phyloP scores from a whole-genome alignment of 2,113 vertebrate genomes.

The Corythornis cristatus region DNA sequence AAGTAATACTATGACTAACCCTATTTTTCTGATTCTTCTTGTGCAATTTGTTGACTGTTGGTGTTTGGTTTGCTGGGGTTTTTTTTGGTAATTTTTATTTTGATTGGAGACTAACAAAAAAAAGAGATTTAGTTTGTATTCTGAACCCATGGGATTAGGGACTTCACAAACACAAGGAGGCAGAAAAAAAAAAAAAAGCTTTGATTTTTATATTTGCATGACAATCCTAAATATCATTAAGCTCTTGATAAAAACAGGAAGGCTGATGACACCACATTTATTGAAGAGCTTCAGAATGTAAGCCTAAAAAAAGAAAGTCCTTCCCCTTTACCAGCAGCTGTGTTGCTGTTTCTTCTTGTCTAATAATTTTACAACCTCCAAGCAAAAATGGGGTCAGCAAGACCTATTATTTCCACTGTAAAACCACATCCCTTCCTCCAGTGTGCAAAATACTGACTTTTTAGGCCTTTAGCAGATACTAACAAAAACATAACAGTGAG shows the following conservation, averaged over 20 bases:
- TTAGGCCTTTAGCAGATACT: not conserved
- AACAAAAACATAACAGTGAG: not conserved
- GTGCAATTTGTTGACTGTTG: not conserved
- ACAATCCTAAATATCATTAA: conserved; percentile 8
- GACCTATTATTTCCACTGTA: not conserved
- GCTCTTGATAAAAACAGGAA: not conserved
- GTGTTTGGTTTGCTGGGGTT: not conserved
- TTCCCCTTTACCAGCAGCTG: not conserved
- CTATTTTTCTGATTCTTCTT: not conserved
- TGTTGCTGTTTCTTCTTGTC: not conserved
- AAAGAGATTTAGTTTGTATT: not conserved
- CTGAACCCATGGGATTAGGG: not conserved
- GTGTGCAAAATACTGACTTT: not conserved
- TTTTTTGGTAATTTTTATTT: not conserved
- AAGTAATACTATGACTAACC: not conserved
- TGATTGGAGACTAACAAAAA: not conserved
- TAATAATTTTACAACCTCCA: not conserved
- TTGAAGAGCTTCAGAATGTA: not conserved
- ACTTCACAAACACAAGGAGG: not conserved
- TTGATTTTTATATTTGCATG: not conserved
- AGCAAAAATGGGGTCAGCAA: not conserved
- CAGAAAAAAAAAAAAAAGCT: not conserved
- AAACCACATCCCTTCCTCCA: not conserved
- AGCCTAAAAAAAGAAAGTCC: not conserved
- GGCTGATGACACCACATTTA: not conserved